Evolutionary conservation across 1,140 invertebrate species (phyloP).

Genomic region (Ostrea denselamellosa): DNA sequence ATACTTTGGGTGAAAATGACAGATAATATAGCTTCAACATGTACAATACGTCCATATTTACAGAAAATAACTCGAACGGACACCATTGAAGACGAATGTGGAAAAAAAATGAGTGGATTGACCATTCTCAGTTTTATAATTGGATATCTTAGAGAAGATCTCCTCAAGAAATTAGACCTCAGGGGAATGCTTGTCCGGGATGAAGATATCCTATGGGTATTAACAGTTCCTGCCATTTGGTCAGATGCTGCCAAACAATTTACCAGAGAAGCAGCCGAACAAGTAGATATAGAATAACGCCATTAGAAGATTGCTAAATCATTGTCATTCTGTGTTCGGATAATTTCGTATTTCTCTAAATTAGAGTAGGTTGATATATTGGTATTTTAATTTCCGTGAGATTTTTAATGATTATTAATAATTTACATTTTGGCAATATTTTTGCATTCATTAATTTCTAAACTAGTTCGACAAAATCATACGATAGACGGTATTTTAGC

Average conservation of each 20-base stretch:
- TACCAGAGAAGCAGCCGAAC: conserved; percentile 41
- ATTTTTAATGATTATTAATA: no score
- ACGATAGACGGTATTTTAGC: no score
- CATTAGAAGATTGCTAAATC: no score
- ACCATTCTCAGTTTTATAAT: not conserved
- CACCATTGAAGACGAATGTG: not conserved
- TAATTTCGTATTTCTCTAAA: no score
- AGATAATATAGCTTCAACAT: not conserved
- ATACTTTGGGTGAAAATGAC: no score
- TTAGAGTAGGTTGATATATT: no score
- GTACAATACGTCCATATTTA: not conserved
- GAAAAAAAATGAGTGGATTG: not conserved
- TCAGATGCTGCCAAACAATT: conserved; percentile 43
- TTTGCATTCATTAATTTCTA: no score
- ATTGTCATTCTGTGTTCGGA: no score
- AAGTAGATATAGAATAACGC: not conserved
- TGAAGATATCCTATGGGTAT: conserved; percentile 42
- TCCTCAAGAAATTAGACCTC: not conserved
- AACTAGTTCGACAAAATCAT: no score
- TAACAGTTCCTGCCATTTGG: conserved; percentile 49
- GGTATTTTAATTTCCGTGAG: no score
- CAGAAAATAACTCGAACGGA: conserved; percentile 1
- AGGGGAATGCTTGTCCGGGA: not conserved
- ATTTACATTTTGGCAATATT: no score
- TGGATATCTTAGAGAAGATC: not conserved